Percentiles rank a stretch among this genome's conserved stretches.
phyloP scores from a whole-genome alignment of 2,888 invertebrate species.

The Andrena camellia region DNA sequence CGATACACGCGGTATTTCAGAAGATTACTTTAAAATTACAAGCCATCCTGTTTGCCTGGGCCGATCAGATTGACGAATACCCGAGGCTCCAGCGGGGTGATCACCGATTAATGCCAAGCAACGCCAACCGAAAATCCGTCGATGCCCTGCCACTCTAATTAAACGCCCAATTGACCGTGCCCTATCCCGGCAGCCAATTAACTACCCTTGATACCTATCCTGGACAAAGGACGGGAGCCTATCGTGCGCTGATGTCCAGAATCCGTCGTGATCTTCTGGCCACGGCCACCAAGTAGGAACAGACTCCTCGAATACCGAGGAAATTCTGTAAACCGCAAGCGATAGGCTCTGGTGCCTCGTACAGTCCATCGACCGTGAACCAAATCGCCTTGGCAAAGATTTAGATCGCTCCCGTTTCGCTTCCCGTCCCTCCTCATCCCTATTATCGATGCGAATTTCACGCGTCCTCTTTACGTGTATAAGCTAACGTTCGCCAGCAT shows the following conservation, averaged over 20 bases:
- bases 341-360: constrained; percentile 17
- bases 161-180: constrained; percentile 57
- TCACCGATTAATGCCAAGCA: constrained; percentile 52
- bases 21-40: constrained; percentile 9
- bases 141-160: constrained; percentile 54
- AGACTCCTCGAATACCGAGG: constrained; percentile 47
- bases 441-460: constrained; percentile 19
- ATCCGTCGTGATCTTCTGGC: constrained; percentile 57
- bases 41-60: not conserved
- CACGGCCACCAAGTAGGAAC: constrained; percentile 33
- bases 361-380: constrained; percentile 31
- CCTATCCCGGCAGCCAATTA: constrained; percentile 48
- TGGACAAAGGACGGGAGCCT: constrained; percentile 45
- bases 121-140: constrained; percentile 53
- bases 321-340: constrained; percentile 57
- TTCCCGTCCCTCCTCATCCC: not conserved
- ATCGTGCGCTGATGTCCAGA: constrained; percentile 41
- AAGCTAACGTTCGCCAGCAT: not conserved
- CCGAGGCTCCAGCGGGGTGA: constrained; percentile 1
- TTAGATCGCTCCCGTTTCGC: not conserved
- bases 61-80: constrained; percentile 27
- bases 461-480: not conserved
- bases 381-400: constrained; percentile 35
- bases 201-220: constrained; percentile 50
- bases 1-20: too few relatives aligned